Evolutionary conservation across 2,888 invertebrate genomes (phyloP).

Genomic region (Agonopterix subpropinquella): DNA sequence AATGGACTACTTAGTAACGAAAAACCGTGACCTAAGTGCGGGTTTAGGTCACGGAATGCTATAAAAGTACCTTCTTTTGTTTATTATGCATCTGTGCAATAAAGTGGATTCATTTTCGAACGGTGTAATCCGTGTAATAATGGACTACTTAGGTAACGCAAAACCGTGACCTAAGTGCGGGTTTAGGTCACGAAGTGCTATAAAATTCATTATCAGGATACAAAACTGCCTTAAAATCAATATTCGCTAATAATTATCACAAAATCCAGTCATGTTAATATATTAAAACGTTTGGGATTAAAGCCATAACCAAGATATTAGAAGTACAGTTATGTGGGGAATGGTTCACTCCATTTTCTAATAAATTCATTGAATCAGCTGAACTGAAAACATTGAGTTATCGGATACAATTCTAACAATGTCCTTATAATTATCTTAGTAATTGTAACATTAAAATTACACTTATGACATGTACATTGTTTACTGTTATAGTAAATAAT

Average conservation of each 20-base stretch:
- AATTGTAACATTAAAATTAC: conserved; percentile 22
- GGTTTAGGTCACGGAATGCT: too few species aligned
- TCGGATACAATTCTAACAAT: conserved; percentile 18
- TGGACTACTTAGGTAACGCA: too few species aligned
- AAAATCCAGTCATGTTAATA: conserved; percentile 14
- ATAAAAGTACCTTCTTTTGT: too few species aligned
- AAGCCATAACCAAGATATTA: conserved; percentile 43
- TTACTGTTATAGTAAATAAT: conserved; percentile 16
- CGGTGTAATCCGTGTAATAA: too few species aligned
- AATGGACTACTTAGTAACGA: too few species aligned
- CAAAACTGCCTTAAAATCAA: too few species aligned
- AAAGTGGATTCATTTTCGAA: too few species aligned
- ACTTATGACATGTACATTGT: conserved; percentile 13
- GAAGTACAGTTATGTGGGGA: conserved; percentile 16
- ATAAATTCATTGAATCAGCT: conserved; percentile 17
- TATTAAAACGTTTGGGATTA: conserved; percentile 27
- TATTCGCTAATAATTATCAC: conserved; percentile 7
- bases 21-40: too few species aligned
- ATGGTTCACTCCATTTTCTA: conserved; percentile 17
- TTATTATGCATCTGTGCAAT: too few species aligned
- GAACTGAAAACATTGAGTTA: conserved; percentile 14
- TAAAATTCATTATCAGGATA: too few species aligned
- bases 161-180: too few species aligned
- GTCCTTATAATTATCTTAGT: conserved; percentile 18
- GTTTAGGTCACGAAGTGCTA: too few species aligned